Evolutionary conservation across 1,140 invertebrate genomes (phyloP).

Genomic region (Cherax quadricarinatus): DNA sequence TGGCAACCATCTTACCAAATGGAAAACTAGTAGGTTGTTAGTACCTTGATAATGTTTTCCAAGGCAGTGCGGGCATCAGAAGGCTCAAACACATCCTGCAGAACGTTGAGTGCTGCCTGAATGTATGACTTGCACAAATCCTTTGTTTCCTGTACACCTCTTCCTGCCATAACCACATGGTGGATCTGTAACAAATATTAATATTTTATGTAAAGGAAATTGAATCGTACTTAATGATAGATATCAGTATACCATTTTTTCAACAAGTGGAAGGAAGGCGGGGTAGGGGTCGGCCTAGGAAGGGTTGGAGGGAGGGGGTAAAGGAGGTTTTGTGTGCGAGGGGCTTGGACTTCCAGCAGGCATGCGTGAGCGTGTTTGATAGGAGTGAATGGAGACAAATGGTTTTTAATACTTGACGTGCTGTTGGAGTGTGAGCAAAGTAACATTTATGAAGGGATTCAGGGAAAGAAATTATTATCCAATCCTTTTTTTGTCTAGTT

Average conservation of each 20-base stretch:
- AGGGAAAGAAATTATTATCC: too few relatives aligned
- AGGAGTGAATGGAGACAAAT: too few relatives aligned
- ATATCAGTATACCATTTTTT: slow-evolving; percentile 8
- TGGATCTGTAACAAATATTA: slow-evolving; percentile 79
- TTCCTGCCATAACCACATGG: slow-evolving; percentile 82
- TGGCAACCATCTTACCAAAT: not conserved
- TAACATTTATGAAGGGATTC: too few relatives aligned
- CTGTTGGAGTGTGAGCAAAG: too few relatives aligned
- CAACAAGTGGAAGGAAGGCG: too few relatives aligned
- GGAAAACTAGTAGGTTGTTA: slow-evolving; percentile 79
- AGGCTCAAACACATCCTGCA: slow-evolving; percentile 83
- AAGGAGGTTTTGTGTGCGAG: too few relatives aligned
- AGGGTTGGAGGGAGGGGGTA: too few relatives aligned
- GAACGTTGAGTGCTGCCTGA: slow-evolving; percentile 84
- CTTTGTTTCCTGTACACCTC: slow-evolving; percentile 85
- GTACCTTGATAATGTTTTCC: slow-evolving; percentile 87
- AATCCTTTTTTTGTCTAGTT: too few relatives aligned
- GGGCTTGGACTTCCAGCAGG: too few relatives aligned
- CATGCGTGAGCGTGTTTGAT: too few relatives aligned
- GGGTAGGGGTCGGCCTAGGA: too few relatives aligned
- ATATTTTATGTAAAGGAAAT: not conserved
- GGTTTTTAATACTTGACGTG: too few relatives aligned
- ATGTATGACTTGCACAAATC: slow-evolving; percentile 87
- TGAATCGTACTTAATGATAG: not conserved
- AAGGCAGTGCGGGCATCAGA: slow-evolving; percentile 87